A percentile compares a stretch with the other conserved stretches of the same genome.
Evolutionary conservation across 2,888 invertebrate species (phyloP).

Genomic region (Campoplex nolae): DNA sequence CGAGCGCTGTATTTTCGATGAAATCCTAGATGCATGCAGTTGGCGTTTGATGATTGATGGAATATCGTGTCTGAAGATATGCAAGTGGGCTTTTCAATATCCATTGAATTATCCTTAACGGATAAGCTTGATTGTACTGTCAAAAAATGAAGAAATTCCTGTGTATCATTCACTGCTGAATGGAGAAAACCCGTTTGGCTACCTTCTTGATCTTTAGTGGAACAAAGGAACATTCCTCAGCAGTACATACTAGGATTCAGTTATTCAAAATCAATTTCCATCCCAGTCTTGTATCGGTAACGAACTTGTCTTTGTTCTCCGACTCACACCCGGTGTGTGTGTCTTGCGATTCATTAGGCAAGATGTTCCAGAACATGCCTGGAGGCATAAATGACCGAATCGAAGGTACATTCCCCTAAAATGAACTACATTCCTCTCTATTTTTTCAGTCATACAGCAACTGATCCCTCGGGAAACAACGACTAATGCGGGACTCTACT

Average conservation of each 20-base stretch:
- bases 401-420: not conserved
- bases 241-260: not conserved
- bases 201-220: not conserved
- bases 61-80: not conserved
- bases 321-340: not conserved
- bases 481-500: conserved; percentile 22
- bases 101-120: not conserved
- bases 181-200: not conserved
- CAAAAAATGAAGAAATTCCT: not conserved
- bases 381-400: not conserved
- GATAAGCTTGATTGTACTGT: not conserved
- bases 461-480: not conserved
- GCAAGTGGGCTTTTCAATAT: not conserved
- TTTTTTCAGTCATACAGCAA: not conserved
- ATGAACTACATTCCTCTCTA: not conserved
- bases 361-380: not conserved
- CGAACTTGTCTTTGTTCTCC: not conserved
- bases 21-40: not conserved
- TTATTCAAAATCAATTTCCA: not conserved
- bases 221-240: not conserved
- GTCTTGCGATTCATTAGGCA: not conserved
- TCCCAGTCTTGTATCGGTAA: not conserved
- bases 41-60: not conserved
- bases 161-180: not conserved
- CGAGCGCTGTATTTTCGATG: not conserved